These are phyloP conservation scores for Thamnophis elegans DNA, from an alignment of 2,797 vertebrate genomes.

Conservation along the genomic window DNA sequence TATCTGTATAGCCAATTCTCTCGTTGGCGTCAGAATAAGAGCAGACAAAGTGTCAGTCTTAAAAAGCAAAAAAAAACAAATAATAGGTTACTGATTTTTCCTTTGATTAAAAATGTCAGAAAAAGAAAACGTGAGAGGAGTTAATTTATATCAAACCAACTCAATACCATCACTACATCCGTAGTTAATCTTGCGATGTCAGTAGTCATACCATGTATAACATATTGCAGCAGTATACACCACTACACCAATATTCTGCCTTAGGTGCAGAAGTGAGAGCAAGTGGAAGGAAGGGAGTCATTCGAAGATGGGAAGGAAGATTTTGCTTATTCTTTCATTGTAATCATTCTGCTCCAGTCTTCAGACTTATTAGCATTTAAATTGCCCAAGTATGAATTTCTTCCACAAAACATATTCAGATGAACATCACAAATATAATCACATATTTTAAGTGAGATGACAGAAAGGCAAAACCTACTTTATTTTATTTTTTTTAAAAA, in stretches of 20 bases:
- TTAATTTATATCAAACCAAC: not conserved
- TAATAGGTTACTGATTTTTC: not conserved
- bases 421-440: not conserved
- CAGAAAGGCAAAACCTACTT: not conserved
- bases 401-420: not conserved
- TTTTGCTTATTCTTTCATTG: not conserved
- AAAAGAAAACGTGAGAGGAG: not conserved
- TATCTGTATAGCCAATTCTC: slow-evolving; percentile 95
- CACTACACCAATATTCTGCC: not conserved
- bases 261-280: slow-evolving; percentile 1
- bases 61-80: not conserved
- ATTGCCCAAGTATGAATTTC: not conserved
- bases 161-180: not conserved
- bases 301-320: not conserved
- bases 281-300: not conserved
- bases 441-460: not conserved
- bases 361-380: not conserved
- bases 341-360: not conserved
- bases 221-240: not conserved
- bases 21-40: slow-evolving; percentile 89
- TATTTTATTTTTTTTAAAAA: not conserved
- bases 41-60: slow-evolving; percentile 74
- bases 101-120: slow-evolving; percentile 17
- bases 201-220: not conserved
- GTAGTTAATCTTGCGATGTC: not conserved